These are phyloP conservation scores for Hirtodrosophila histrioides DNA, from an alignment of 2,888 invertebrate species.

Conservation along the genomic window DNA sequence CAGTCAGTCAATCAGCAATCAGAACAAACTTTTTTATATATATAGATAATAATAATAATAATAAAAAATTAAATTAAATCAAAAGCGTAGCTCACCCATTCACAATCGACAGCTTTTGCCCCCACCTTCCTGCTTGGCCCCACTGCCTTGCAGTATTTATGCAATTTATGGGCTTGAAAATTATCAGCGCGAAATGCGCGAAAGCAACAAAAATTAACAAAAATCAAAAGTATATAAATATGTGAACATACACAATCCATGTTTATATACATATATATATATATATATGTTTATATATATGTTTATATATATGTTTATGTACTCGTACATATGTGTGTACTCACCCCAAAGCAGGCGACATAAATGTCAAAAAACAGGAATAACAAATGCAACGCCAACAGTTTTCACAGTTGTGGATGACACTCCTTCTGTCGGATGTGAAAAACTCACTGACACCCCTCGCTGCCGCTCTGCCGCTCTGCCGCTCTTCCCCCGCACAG, in stretches of 20 bases:
- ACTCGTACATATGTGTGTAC: slow-evolving; percentile 19
- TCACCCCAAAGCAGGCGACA: slow-evolving; percentile 54
- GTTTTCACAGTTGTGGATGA: slow-evolving; percentile 30
- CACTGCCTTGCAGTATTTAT: slow-evolving; percentile 34
- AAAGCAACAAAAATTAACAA: slow-evolving; percentile 57
- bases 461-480: neutral
- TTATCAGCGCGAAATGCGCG: slow-evolving; percentile 59
- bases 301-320: neutral
- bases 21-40: neutral
- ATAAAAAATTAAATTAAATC: slow-evolving; percentile 45
- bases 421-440: slow-evolving; percentile 17
- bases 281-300: neutral
- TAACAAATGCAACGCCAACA: slow-evolving; percentile 45
- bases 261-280: neutral
- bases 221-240: slow-evolving; percentile 14
- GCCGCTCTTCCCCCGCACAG: too few relatives aligned
- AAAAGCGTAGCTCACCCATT: slow-evolving; percentile 28
- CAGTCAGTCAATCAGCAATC: too few relatives aligned
- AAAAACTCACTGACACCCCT: neutral
- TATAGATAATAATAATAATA: slow-evolving; percentile 4
- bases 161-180: slow-evolving; percentile 61
- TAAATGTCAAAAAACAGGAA: slow-evolving; percentile 49
- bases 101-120: slow-evolving; percentile 15
- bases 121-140: neutral
- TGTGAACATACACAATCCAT: neutral